A percentile compares a stretch with the other conserved stretches of the same genome.
These are phyloP conservation scores for Listronotus oregonensis DNA, from an alignment of 1,140 invertebrate genomes.

Conservation along the genomic window DNA sequence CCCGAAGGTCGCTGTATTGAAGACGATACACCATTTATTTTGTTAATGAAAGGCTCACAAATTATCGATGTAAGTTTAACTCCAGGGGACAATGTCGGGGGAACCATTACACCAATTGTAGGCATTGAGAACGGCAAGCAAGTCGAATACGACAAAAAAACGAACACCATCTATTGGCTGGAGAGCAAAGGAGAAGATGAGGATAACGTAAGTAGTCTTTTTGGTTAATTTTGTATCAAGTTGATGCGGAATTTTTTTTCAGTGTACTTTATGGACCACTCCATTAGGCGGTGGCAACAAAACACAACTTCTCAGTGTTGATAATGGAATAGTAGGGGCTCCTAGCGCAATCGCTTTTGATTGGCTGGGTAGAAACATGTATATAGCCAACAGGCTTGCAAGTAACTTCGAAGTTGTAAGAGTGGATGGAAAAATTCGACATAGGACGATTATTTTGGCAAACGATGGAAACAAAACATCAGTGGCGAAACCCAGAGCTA, in stretches of 20 bases:
- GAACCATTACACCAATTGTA: constrained; percentile 85
- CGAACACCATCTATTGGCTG: constrained; percentile 83
- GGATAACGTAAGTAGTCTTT: constrained; percentile 63
- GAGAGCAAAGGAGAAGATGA: constrained; percentile 75
- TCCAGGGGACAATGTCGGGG: constrained; percentile 74
- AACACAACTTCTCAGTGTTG: constrained; percentile 78
- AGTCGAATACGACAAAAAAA: constrained; percentile 89
- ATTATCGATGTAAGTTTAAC: constrained; percentile 82
- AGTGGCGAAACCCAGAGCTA: constrained; percentile 84
- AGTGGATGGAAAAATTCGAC: constrained; percentile 81
- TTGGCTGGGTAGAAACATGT: constrained; percentile 94
- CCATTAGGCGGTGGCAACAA: constrained; percentile 86
- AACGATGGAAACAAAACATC: constrained; percentile 88
- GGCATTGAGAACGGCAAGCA: constrained; percentile 88
- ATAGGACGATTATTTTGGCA: constrained; percentile 85
- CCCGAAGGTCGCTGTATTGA: constrained; percentile 77
- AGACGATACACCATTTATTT: constrained; percentile 86
- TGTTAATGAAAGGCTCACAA: constrained; percentile 89
- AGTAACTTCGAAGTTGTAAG: constrained; percentile 93
- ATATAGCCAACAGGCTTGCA: constrained; percentile 88
- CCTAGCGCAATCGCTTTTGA: constrained; percentile 93
- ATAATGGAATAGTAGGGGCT: constrained; percentile 85
- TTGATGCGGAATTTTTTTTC: constrained; percentile 50
- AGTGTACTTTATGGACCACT: constrained; percentile 85
- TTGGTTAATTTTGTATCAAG: too few relatives aligned